Evolutionary conservation across 1,140 invertebrate genomes (phyloP), one percentile per base, ranked within the genome.

Genomic region (Solen grandis): DNA sequence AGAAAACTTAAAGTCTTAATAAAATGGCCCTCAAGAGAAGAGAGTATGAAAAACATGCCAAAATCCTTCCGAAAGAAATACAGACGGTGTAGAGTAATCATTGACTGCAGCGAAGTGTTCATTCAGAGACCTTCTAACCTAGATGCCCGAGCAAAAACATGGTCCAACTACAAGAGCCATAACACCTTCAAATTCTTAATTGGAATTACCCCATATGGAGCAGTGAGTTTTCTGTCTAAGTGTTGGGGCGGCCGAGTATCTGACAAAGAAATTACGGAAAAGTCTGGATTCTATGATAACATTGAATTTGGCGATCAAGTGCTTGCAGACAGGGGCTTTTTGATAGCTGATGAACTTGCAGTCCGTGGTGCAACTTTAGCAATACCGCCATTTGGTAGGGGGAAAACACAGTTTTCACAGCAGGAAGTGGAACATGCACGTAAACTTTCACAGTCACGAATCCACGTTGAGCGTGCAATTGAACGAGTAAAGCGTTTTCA

Each of bases 141-240:
- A n/a, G n/a, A n/a, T n/a, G 79, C 84, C 25, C 41, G 59, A 52
- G 77, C 72, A 70, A 5, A 73, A 57, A 81, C 66, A 19, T 85
- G 33, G 50, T 73, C 66, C 10, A 78, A 75, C 31, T 83, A 86
- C 68, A 84, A 75, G 38, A 65, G 57, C 36, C 73, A 80, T 41
- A 70, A 79, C 46, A 86, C 83, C 46, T 33, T 72, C 14, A 84
- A 84, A 54, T 63, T 75, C 65, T 55, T 84, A 50, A 83, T 86
- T 55, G 69, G 60, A 33, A 75, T 80, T 19, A 86, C 79, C 29
- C 86, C 84, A 35, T 60, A 78, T 41, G 83, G 73, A 22, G 54
- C 57, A 8, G 62, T 84, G 0, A 66, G 41, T 66, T 81, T 84
- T 63, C 25, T 85, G 1, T 86, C 84, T 14, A 72, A 80, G 16